Percentiles rank a stretch among this genome's conserved stretches.
These are phyloP conservation scores for Volucella inanis DNA, from an alignment of 2,888 invertebrate genomes.

Conservation along the genomic window DNA sequence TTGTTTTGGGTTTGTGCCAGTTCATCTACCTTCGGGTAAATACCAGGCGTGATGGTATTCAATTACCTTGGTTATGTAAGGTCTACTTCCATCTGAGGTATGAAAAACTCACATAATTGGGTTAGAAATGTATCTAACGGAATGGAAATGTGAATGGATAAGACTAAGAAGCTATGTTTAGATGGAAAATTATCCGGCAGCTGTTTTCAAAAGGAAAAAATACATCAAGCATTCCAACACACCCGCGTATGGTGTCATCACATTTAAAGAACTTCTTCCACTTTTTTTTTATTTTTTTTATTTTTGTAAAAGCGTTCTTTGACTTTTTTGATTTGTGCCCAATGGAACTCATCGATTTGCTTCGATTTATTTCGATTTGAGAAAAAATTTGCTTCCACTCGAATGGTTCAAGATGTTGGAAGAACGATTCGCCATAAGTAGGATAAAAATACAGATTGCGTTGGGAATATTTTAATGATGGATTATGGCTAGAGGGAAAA, in stretches of 20 bases:
- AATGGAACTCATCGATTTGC: conserved; percentile 35
- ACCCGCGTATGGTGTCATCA: conserved; percentile 32
- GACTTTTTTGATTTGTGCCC: not conserved
- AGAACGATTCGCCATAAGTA: conserved; percentile 11
- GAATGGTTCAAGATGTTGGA: conserved; percentile 9
- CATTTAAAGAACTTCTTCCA: not conserved
- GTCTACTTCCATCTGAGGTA: conserved; percentile 52
- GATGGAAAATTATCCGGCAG: conserved; percentile 9
- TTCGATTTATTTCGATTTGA: conserved; percentile 25
- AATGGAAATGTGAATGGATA: conserved; percentile 38
- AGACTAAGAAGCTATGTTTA: conserved; percentile 15
- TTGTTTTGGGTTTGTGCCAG: conserved; percentile 56
- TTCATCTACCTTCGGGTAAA: conserved; percentile 66
- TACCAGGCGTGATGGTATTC: conserved; percentile 49
- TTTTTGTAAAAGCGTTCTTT: not conserved
- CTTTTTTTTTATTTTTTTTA: not conserved
- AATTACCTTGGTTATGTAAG: conserved; percentile 69
- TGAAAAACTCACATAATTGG: conserved; percentile 59
- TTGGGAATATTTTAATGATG: conserved; percentile 32
- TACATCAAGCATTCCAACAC: conserved; percentile 8
- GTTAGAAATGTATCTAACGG: conserved; percentile 42
- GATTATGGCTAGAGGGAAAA: conserved; percentile 4
- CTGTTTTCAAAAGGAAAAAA: conserved; percentile 36
- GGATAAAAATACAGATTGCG: conserved; percentile 1
- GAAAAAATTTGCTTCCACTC: conserved; percentile 9